Evolutionary conservation across 1,140 invertebrate genomes (phyloP), one percentile per base, ranked within the genome.

Genomic region (Lasaia peninsularis): DNA sequence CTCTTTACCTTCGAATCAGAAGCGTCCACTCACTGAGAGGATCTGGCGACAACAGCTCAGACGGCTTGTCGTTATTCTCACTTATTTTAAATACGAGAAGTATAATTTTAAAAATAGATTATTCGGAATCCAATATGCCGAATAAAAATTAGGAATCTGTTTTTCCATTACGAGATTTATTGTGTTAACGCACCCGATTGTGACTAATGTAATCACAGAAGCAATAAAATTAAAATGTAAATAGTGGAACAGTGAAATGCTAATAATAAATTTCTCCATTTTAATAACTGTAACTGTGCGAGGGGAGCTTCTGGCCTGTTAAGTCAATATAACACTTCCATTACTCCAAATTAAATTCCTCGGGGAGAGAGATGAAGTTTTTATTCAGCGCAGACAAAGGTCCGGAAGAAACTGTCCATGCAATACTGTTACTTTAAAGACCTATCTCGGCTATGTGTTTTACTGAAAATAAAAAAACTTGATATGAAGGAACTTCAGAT

Each of bases 271-370:
- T 86, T 86, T 88, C 80, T 76, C 82, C 86, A 86, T 86, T 88
- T 86, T 86, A 88, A 88, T 88, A 88, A 88, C 86, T 86, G 83
- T 88, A 78, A 81, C 80, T 75, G 72, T 65, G 69, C 67, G 67
- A 78, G 85, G 83, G 81, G 85, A 78, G 75, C 75, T 81, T 86
- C 81, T 85, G 81, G 81, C 77, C 83, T 88, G 83, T 86, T 88
- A 88, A 88, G 85, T 88, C 85, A 88, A 88, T 88, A 88, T 86
- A 88, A 88, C 85, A 88, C 83, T 88, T 86, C 85, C 85, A 88
- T 88, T 88, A 88, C 83, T 85, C 75, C 79, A 86, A 88, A 88
- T 88, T 88, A 88, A 88, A 88, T 88, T 88, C 85, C 81, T 84
- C 67, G 78, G 83, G 85, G 83, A 85, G 80, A 61, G 83, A 78